Evolutionary conservation across 2,797 vertebrate species (phyloP), one percentile per base, ranked within the genome.

Genomic region (Melanotaenia parkinsoni): DNA sequence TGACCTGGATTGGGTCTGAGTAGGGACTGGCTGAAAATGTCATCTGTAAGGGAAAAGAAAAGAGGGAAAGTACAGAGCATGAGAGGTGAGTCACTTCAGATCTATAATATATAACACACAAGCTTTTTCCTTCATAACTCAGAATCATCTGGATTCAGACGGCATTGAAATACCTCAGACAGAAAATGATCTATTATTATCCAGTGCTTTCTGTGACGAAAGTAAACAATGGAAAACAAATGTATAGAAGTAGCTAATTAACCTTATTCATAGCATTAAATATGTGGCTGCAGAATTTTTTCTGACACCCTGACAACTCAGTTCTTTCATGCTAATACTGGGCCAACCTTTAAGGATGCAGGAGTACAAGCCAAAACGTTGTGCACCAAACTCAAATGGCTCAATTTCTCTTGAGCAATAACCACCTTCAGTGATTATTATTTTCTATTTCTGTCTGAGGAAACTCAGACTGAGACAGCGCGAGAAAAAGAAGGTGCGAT

Each of bases 11-110:
- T 63, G 95, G 95, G 78, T 98, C 97, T 0, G 98, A 99, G 92
- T 97, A 99, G 32, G 98, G 97, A 82, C 98, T 99, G 88, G 97
- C 96, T 24, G 97, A 97, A 0, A 97, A 98, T 57, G 95, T 97
- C 93, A 97, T 96, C 97, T 98, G 92, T 63, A 80, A 51, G 58
- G 54, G 40, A 56, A 65, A 62, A 74, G 6, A 69, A 68, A 76
- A 64, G 30, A 35, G 4, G 3, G 20, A 67, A 68, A 66, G 50
- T 22, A 18, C 30, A 72, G 54, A 33, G 16, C 10, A 60, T 81
- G 38, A 83, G 60, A 76, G 37, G 6, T 4, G 22, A 76, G 54
- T 56, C 67, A 58, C 22, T 66, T 70, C 2, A 65, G 33, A 75
- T 24, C 14, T 24, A 14, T n/a, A 50, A 43, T 18, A 69, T 56